These are phyloP conservation scores for Salvelinus fontinalis DNA, from an alignment of 2,113 vertebrate genomes.

Conservation along the genomic window DNA sequence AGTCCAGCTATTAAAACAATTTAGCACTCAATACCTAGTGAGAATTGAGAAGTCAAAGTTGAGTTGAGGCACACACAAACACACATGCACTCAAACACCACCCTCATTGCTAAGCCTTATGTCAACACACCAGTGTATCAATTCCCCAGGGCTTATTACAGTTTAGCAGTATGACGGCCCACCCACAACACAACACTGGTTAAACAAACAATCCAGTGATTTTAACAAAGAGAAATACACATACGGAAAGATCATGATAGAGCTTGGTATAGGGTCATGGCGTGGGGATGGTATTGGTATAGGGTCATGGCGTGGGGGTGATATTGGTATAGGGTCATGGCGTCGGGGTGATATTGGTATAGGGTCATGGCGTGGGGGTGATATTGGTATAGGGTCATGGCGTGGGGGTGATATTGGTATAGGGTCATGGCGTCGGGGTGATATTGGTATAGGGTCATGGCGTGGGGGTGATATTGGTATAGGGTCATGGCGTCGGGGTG, in stretches of 20 bases:
- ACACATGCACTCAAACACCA: neutral
- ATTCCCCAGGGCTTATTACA: neutral
- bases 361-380: neutral
- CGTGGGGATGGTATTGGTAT: neutral
- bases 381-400: neutral
- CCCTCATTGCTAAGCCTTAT: neutral
- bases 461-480: too few relatives aligned
- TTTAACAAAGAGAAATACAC: slow-evolving; percentile 1
- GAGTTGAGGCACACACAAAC: slow-evolving; percentile 1
- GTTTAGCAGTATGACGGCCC: neutral
- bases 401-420: too few relatives aligned
- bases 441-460: neutral
- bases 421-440: too few relatives aligned
- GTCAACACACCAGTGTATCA: slow-evolving; percentile 3
- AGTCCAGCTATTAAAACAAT: too few relatives aligned
- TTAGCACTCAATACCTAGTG: too few relatives aligned
- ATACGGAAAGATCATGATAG: neutral
- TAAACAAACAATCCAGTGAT: neutral
- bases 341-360: neutral
- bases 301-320: neutral
- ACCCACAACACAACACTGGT: neutral
- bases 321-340: neutral
- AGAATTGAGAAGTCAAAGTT: too few relatives aligned
- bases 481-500: too few relatives aligned
- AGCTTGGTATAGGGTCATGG: neutral